Evolutionary conservation across 2,797 vertebrate species (phyloP), one percentile per base, ranked within the genome.

Genomic region (Darevskia nairensis): DNA sequence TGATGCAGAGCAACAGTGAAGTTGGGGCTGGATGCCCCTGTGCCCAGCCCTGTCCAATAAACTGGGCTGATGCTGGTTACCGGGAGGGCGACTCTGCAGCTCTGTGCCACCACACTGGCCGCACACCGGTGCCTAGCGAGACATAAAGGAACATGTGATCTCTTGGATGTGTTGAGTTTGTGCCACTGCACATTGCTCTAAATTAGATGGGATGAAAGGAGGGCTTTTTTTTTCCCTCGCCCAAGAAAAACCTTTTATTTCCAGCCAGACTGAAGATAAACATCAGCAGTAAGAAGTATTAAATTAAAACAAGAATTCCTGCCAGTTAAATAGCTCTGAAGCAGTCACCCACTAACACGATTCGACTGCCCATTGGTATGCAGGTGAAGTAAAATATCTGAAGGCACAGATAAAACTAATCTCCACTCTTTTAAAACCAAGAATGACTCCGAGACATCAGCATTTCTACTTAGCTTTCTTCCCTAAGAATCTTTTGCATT

Each of bases 401-500:
- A 89, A 89, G 88, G 77, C 88, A 80, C 44, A 85, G 82, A 89
- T 80, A 89, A 89, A 85, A 80, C 55, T 85, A 89, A 89, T 85
- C 88, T 89, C 68, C 55, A 25, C 55, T 85, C 83, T 80, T 89
- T 85, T 61, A 89, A 85, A 85, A 29, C 69, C 55, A 80, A 66
- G 77, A 85, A 80, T 80, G 50, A 80, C 55, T 89, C 82, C 7
- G 44, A 84, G 77, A 85, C 77, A 72, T 80, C 82, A 85, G 82
- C 39, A 64, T 64, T 89, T 72, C 41, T 89, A 66, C 25, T 46
- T 75, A 89, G 77, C 8, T 25, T 77, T 64, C 8, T 80, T 80
- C 55, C n/a, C 8, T 85, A 29, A 66, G 39, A 89, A 85, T 88
- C 61, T 3, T 88, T 88, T 88, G 64, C 46, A 72, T 74, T 72